Base-by-base conservation (phyloP, 1,140 invertebrate genomes). In the Formica exsecta region DNA sequence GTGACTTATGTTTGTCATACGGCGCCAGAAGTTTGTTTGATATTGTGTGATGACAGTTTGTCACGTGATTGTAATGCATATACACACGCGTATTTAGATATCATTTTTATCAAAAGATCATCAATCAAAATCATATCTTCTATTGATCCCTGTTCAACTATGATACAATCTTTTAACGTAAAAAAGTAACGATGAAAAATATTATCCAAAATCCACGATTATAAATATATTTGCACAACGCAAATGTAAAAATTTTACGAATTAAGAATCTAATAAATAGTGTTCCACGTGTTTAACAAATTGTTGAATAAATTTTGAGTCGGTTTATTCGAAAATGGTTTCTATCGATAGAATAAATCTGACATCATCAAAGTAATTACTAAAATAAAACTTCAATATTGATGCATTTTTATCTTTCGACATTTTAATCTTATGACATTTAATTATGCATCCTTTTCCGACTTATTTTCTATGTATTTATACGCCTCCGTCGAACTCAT, bases 1-100 rank as follows among this genome's bases (percentile, higher is more conserved):
- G 79, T 83, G 79, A 83, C 79, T 83, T 74, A 83, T 83, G 68
- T 74, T 74, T 83, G 68, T 83, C 57, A 38, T 70, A 41, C 57
- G 79, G 79, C 57, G 38, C 29, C 57, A 62, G 38, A 22, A 29
- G 3, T 74, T 74, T 61, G 68, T 83, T 74, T 74, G 79, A 83
- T n/a, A 74, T 22, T 41, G 68, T 41, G 79, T 62, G 68, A 19
- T 83, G 79, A 83, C 79, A 73, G 79, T 83, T 83, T 83, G 79
- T 83, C 79, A 83, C 13, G 41, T 22, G 70, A 54, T 57, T 57
- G 44, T 59, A 48, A 83, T 38, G 79, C 32, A 74, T 48, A 54
- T 48, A 36, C 38, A n/a, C n/a, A 19, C 48, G 48, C 4, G 29
- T 74, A 54, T 38, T 83, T 73, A 74, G 54, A 48, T 48, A 25